Percentiles rank a stretch among this genome's conserved stretches.
Evolutionary conservation across 1,140 invertebrate species (phyloP).

Genomic region (Dryas iulia): DNA sequence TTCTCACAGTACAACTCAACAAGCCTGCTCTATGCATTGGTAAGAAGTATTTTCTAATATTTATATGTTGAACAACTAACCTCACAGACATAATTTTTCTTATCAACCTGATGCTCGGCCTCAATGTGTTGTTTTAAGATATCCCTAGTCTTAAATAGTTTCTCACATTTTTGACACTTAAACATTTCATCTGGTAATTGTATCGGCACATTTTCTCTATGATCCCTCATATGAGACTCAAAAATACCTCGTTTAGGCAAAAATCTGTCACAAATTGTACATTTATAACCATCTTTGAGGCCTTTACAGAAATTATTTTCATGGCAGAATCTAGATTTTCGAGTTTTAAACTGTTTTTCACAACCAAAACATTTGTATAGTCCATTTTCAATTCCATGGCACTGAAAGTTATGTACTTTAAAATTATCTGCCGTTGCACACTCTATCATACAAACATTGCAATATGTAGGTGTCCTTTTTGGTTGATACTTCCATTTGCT

Average conservation of each 20-base stretch:
- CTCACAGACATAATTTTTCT: conserved; percentile 67
- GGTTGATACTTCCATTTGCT: conserved; percentile 40
- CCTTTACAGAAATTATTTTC: conserved; percentile 63
- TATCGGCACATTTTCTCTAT: conserved; percentile 43
- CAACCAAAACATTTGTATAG: conserved; percentile 67
- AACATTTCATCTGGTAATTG: conserved; percentile 55
- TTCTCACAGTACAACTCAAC: too few species aligned
- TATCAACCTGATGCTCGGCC: conserved; percentile 38
- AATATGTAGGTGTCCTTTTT: conserved; percentile 54
- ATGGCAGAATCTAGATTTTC: conserved; percentile 51
- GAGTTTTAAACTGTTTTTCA: conserved; percentile 55
- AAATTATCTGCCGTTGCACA: conserved; percentile 41
- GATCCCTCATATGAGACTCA: conserved; percentile 57
- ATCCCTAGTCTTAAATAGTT: conserved; percentile 49
- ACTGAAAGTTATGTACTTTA: conserved; percentile 46
- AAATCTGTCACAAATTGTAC: conserved; percentile 48
- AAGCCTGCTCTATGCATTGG: too few species aligned
- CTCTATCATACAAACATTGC: conserved; percentile 56
- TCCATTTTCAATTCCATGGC: conserved; percentile 56
- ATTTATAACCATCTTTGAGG: conserved; percentile 65
- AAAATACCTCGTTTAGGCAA: conserved; percentile 54
- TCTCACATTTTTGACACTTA: conserved; percentile 56
- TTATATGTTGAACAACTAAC: conserved; percentile 37
- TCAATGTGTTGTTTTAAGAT: conserved; percentile 46
- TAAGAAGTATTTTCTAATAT: background rate